Evolutionary conservation across 2,113 vertebrate species (phyloP).

Genomic region (Rhinoderma darwinii): DNA sequence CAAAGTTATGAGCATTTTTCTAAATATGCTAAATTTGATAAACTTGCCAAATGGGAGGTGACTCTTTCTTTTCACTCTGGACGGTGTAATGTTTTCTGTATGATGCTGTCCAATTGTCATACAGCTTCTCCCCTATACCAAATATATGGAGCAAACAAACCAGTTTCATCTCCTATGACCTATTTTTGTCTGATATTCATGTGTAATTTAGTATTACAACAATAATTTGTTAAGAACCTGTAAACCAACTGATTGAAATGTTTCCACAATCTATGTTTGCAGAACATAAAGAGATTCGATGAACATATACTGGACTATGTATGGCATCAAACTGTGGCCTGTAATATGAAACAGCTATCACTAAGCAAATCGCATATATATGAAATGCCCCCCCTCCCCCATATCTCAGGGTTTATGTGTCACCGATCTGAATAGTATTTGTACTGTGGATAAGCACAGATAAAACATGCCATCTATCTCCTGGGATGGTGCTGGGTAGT

Average conservation of each 20-base stretch:
- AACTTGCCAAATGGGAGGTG: too few relatives aligned
- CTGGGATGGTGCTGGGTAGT: slow-evolving; percentile 21
- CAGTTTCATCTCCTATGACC: not conserved
- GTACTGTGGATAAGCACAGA: slow-evolving; percentile 40
- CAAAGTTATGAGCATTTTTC: too few relatives aligned
- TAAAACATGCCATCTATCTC: slow-evolving; percentile 44
- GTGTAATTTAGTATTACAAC: not conserved
- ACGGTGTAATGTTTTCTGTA: too few relatives aligned
- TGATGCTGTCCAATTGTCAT: slow-evolving; percentile 22
- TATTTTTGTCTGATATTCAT: not conserved
- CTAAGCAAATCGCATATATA: not conserved
- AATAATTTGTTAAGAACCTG: not conserved
- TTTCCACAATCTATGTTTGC: not conserved
- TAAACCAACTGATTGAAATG: not conserved
- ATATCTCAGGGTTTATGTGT: slow-evolving; percentile 15
- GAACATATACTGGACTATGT: not conserved
- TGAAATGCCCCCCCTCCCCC: not conserved
- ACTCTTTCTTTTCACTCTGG: too few relatives aligned
- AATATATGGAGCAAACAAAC: not conserved
- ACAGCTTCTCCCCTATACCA: too few relatives aligned
- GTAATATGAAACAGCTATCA: not conserved
- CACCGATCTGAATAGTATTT: slow-evolving; percentile 43
- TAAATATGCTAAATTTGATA: too few relatives aligned
- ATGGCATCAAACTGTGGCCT: not conserved
- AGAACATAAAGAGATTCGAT: not conserved